These are phyloP conservation scores for Chiloscyllium punctatum DNA, from an alignment of 2,797 vertebrate species.

Conservation along the genomic window DNA sequence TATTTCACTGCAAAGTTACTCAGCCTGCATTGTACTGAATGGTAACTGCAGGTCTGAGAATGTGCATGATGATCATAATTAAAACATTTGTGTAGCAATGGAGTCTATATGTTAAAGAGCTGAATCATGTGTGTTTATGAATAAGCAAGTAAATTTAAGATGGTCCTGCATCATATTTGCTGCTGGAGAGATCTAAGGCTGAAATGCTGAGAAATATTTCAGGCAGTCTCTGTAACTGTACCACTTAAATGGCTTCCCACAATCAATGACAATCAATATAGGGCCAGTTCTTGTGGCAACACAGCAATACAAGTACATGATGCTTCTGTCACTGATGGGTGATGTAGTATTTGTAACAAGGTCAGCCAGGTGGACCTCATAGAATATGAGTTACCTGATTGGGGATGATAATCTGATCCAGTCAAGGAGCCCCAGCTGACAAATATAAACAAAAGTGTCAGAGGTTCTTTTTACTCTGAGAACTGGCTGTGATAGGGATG, in stretches of 20 bases:
- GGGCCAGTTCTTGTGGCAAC: neutral
- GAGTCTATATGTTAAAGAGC: neutral
- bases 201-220: neutral
- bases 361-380: too few relatives aligned
- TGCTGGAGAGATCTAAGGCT: neutral
- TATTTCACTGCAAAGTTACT: neutral
- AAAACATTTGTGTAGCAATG: neutral
- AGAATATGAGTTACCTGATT: too few relatives aligned
- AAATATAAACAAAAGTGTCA: too few relatives aligned
- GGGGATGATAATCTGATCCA: too few relatives aligned
- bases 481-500: too few relatives aligned
- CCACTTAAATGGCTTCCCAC: neutral
- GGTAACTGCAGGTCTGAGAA: neutral
- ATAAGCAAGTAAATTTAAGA: neutral
- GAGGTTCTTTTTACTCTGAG: too few relatives aligned
- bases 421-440: too few relatives aligned
- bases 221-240: neutral
- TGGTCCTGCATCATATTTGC: neutral
- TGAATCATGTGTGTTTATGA: neutral
- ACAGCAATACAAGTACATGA: neutral
- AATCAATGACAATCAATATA: neutral
- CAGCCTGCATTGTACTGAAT: neutral
- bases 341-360: too few relatives aligned
- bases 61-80: neutral
- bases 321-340: neutral